These are phyloP conservation scores for Neomonachus schauinslandi DNA, from an alignment of 2,113 vertebrate species.

Conservation along the genomic window DNA sequence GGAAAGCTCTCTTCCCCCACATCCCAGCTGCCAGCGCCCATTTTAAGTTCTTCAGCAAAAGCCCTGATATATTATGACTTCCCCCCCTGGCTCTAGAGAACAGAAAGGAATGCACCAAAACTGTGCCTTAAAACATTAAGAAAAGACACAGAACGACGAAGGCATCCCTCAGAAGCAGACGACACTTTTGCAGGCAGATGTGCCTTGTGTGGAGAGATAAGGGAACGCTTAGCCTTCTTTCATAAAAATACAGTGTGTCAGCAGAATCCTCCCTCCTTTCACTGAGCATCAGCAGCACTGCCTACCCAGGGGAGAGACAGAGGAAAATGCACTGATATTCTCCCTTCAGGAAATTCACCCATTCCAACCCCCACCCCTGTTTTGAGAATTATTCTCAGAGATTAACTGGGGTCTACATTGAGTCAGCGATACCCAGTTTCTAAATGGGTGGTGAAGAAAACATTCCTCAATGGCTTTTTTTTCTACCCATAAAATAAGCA, in stretches of 20 bases:
- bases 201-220: constrained; percentile 64
- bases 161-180: constrained; percentile 58
- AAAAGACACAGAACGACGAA: constrained; percentile 17
- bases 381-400: constrained; percentile 22
- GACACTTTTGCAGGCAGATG: constrained; percentile 69
- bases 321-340: background rate
- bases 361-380: background rate
- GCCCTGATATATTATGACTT: constrained; percentile 38
- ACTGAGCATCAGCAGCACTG: background rate
- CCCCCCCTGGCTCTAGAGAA: constrained; percentile 22
- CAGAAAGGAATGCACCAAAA: constrained; percentile 63
- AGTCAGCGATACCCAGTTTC: background rate
- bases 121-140: constrained; percentile 49
- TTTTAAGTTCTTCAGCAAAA: constrained; percentile 68
- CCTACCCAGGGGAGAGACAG: background rate
- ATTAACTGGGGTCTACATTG: background rate
- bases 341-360: constrained; percentile 42
- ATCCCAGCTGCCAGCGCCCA: constrained; percentile 68
- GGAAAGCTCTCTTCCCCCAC: constrained; percentile 69
- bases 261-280: constrained; percentile 47
- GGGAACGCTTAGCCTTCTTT: constrained; percentile 37
- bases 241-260: constrained; percentile 51
- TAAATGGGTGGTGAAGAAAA: constrained; percentile 44
- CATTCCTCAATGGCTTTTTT: background rate
- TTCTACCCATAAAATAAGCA: background rate